Evolutionary conservation across 2,113 vertebrate genomes (phyloP), one percentile per base, ranked within the genome.

Genomic region (Eptatretus burgeri): DNA sequence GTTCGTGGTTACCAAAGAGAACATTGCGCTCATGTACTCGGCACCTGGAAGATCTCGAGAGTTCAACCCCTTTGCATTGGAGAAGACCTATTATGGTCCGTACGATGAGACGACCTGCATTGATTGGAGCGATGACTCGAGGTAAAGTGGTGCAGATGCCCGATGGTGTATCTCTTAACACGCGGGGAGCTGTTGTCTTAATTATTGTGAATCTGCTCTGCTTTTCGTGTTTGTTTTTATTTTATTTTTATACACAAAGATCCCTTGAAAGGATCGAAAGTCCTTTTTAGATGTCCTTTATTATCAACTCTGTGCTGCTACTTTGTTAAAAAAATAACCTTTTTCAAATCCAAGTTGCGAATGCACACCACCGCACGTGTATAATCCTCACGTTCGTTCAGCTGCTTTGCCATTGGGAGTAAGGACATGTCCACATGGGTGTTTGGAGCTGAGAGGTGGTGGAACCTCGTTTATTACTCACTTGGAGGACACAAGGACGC

Each of bases 401-500:
- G 89, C 62, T 95, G 89, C 71, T 94, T 98, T 65, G 88, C 75
- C 11, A 79, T 96, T 5, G 91, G 91, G 14, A 93, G 89, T 71
- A 91, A 83, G 71, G 89, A 98, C 74, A 93, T 81, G 83, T 85
- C 83, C 1, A 88, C 86, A 0, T 98, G 91, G 89, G 82, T 98
- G 67, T 98, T 98, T 13, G 89, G 89, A 64, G 83, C 85, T 0
- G 82, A 98, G 66, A 83, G 89, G 69, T 98, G 88, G 88, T 75
- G 70, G 65, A 96, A 96, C 69, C 80, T 96, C 62, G 80, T 93
- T 72, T 93, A 87, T 73, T 96, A 94, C 53, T 80, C 80, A 0
- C 74, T 96, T 51, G 85, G 84, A 1, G 91, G 91, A 11, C 91
- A 98, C 71, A 98, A 89, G 67, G 85, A 96, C 10, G 9, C 80